Conservation (phyloP, 1,140 invertebrate species). For the Steinernema khuongi region DNA sequence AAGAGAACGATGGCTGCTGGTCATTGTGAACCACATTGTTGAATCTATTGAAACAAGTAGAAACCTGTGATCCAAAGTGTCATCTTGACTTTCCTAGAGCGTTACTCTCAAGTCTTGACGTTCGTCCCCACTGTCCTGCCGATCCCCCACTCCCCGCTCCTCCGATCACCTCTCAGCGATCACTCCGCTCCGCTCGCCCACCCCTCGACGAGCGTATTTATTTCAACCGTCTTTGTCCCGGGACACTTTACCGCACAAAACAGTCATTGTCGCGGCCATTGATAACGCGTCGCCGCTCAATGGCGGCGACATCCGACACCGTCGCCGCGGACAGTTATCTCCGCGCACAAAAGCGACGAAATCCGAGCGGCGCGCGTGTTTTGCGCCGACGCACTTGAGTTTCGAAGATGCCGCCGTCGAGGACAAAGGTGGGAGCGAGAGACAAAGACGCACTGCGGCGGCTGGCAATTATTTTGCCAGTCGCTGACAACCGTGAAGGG, state of each 20-base stretch:
- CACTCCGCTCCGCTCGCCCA: background rate
- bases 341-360: background rate
- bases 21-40: too few species aligned
- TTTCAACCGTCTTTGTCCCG: background rate
- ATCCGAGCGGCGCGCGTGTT: background rate
- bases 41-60: too few species aligned
- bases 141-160: background rate
- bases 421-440: background rate
- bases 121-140: too few species aligned
- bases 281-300: too few species aligned
- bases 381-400: background rate
- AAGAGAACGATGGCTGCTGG: too few species aligned
- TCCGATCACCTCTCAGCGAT: background rate
- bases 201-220: background rate
- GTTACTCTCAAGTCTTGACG: too few species aligned
- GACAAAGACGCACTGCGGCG: background rate
- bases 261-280: background rate
- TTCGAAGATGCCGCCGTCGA: background rate
- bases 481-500: background rate
- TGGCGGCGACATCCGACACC: background rate
- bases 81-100: too few species aligned
- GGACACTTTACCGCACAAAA: slow-evolving; percentile 12
- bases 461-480: slow-evolving; percentile 11
- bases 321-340: too few species aligned
- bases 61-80: too few species aligned